These are phyloP conservation scores for Ectemnius cavifrons DNA, from an alignment of 2,888 invertebrate genomes.

Conservation along the genomic window DNA sequence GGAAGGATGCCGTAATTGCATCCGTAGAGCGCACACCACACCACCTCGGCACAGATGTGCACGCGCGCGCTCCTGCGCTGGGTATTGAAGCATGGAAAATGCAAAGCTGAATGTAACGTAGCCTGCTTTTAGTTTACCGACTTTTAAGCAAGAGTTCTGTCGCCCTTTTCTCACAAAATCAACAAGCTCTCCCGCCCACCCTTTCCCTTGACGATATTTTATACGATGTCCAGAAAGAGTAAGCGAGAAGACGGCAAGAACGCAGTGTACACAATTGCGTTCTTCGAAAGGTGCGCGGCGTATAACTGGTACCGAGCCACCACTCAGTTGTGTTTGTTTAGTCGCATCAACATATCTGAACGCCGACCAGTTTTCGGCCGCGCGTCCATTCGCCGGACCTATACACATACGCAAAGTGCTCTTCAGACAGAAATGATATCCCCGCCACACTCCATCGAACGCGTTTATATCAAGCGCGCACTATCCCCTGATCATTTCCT, in stretches of 20 bases:
- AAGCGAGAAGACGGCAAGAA: no score
- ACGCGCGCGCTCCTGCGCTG: neutral
- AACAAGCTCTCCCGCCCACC: no score
- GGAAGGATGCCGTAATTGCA: conserved; percentile 11
- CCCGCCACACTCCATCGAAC: no score
- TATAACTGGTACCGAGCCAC: conserved; percentile 25
- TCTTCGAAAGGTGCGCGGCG: conserved; percentile 47
- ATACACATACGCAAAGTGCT: neutral
- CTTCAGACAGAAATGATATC: no score
- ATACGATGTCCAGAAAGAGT: no score
- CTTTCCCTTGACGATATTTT: no score
- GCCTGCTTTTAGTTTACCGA: neutral
- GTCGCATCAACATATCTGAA: conserved; percentile 36
- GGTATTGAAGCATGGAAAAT: neutral
- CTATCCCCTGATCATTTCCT: conserved; percentile 31
- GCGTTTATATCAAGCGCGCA: no score
- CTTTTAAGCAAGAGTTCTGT: conserved; percentile 18
- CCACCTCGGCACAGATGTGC: neutral
- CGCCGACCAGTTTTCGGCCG: conserved; percentile 47
- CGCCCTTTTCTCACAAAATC: neutral
- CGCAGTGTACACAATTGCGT: conserved; percentile 52
- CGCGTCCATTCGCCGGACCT: conserved; percentile 19
- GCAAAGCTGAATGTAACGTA: no score
- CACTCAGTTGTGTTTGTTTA: conserved; percentile 51
- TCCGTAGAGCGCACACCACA: no score